phyloP scores from a whole-genome alignment of 2,888 invertebrate genomes.

The Itoplectis maculator region DNA sequence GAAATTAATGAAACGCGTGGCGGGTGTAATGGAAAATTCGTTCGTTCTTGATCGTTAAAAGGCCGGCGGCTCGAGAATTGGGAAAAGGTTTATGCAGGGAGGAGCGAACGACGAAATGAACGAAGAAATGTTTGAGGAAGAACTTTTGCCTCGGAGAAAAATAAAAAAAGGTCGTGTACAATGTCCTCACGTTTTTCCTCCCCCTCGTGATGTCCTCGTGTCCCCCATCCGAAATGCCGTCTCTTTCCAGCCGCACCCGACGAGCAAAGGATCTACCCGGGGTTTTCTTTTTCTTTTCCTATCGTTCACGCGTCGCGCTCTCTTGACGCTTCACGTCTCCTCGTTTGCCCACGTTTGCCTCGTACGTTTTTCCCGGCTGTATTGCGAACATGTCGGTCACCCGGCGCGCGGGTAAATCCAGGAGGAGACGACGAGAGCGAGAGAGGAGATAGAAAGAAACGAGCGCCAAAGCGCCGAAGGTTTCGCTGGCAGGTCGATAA shows the following conservation, averaged over 20 bases:
- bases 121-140: neutral
- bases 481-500: slow-evolving; percentile 72
- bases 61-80: neutral
- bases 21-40: neutral
- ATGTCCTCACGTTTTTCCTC: slow-evolving; percentile 37
- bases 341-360: slow-evolving; percentile 21
- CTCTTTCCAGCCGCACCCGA: neutral
- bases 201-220: neutral
- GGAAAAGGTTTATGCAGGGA: neutral
- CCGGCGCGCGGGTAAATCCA: slow-evolving; percentile 43
- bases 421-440: slow-evolving; percentile 2
- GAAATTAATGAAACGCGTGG: neutral
- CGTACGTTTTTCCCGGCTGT: slow-evolving; percentile 19
- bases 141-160: neutral
- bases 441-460: slow-evolving; percentile 23
- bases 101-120: neutral
- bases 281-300: slow-evolving; percentile 11
- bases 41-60: neutral
- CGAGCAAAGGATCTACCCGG: neutral
- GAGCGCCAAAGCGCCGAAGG: slow-evolving; percentile 39
- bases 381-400: slow-evolving; percentile 48
- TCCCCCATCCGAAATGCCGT: neutral
- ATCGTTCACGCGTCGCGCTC: neutral
- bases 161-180: slow-evolving; percentile 9
- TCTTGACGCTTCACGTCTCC: neutral